These are phyloP conservation scores for Napeogenes sylphis DNA, from an alignment of 2,888 invertebrate species.

Conservation along the genomic window DNA sequence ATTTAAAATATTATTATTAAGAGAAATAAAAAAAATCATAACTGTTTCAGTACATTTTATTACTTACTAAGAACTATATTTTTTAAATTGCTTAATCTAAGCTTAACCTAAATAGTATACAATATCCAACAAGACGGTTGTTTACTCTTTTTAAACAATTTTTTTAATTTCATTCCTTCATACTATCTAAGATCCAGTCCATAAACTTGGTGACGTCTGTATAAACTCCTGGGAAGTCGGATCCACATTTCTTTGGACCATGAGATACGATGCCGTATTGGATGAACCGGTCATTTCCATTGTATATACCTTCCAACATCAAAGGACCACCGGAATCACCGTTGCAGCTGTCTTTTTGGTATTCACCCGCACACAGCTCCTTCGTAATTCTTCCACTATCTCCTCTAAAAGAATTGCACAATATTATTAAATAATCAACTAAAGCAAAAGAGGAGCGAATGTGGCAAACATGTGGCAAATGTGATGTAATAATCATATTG, in stretches of 20 bases:
- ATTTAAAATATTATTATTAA: no score
- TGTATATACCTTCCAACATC: conserved; percentile 42
- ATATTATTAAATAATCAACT: not conserved
- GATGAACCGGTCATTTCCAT: conserved; percentile 31
- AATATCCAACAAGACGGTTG: no score
- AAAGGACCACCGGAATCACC: conserved; percentile 84
- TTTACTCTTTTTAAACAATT: not conserved
- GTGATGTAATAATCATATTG: not conserved
- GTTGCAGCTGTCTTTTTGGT: conserved; percentile 76
- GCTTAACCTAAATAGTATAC: no score
- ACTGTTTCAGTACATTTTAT: no score
- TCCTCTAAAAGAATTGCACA: conserved; percentile 5
- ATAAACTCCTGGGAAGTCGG: conserved; percentile 59
- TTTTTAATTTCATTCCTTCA: conserved; percentile 26
- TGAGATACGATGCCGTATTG: conserved; percentile 43
- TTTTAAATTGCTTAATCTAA: no score
- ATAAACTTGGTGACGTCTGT: conserved; percentile 56
- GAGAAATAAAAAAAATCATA: no score
- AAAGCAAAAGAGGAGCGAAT: no score
- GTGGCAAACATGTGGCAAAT: no score
- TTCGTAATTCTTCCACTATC: conserved; percentile 12
- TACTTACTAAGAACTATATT: no score
- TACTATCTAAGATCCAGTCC: conserved; percentile 56
- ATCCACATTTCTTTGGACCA: conserved; percentile 41
- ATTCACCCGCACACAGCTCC: conserved; percentile 57